Base-by-base conservation (phyloP, 2,888 invertebrate genomes). In the Cenopis cana region DNA sequence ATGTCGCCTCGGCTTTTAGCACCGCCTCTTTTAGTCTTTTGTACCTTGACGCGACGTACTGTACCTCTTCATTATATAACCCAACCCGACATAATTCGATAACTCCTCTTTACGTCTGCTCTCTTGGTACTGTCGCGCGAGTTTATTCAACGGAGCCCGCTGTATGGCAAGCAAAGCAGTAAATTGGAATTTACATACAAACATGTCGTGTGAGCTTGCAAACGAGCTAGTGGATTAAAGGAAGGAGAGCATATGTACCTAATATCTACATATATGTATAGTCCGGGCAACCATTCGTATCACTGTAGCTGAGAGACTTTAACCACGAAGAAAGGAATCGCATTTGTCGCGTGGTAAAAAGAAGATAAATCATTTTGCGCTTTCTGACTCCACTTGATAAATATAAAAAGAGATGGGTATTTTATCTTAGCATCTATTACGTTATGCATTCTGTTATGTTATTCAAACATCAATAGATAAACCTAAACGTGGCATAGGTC, bases 1-100 rank as follows among this genome's bases (percentile, higher is more conserved):
- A 85, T 85, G 83, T 87, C 84, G 79, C 82, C 82, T 86, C 85
- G 83, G 82, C 83, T 86, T 85, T 83, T 82, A 85, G 78, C 82
- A 82, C 79, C 83, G 79, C 80, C 84, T 83, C 81, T 82, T 86
- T 82, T 61, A 50, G 83, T 83, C 81, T 82, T 86, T 82, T 61
- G 56, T 73, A 73, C 73, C 70, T 73, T 84, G 83, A 84, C 83
- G 81, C 77, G 81, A 78, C 66, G 52, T 68, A 50, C 67, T 57
- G 71, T 61, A 69, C 52, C 65, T 74, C 69, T 68, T 72, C 74
- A 70, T 73, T 73, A 73, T 68, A 60, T 60, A 73, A 69, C 65
- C 65, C 69, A 56, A 61, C 65, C 60, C 50, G 33, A 65, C 60
- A 50, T 73, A 69, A 73, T 69, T 65, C n/a, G 69, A 69, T 69